Evolutionary conservation across 2,113 vertebrate species (phyloP), one percentile per base, ranked within the genome.

Genomic region (Tauraco erythrolophus): DNA sequence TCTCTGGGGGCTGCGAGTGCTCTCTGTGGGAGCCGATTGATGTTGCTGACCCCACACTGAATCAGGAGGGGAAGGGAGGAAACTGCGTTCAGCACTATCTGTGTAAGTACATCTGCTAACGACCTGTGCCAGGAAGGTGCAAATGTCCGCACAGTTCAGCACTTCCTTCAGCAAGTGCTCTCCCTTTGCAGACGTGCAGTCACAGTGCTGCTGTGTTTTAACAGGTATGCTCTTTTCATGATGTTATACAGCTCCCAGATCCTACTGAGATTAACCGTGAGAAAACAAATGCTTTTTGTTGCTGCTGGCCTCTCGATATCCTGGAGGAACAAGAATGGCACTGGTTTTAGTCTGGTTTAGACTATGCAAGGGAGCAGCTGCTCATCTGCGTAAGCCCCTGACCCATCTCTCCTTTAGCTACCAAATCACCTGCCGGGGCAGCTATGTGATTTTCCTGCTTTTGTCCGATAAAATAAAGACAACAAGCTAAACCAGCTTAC

Each of bases 1-100:
- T 72, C 84, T 93, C 25, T 1, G 43, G 69, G 58, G 64, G 31
- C 84, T 96, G 88, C 82, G 33, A 28, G 61, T 46, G 54, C 75
- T 90, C 85, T 76, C 76, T 28, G 60, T 86, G 86, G 88, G 80
- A 95, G 57, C 61, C 71, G 57, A 78, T 88, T 89, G 86, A 50
- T 89, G 88, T 64, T 9, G 1, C 60, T 93, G 88, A 57, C 57
- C 79, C 50, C 51, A 70, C 37, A 5, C 4, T 79, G 83, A 46
- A 89, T 89, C 30, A 28, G 72, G 60, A 91, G 72, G 24, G 18
- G 62, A 84, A 81, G 64, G 64, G 43, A 86, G 37, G 72, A 74
- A 81, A 27, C 48, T 61, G 12, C 0, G 1, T 74, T 90, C 51
- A 58, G 48, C 30, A 8, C 57, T 79, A 14, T 61, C 62, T 53